Evolutionary conservation across 2,113 vertebrate species (phyloP), one percentile per base, ranked within the genome.

Genomic region (Xiphias gladius): DNA sequence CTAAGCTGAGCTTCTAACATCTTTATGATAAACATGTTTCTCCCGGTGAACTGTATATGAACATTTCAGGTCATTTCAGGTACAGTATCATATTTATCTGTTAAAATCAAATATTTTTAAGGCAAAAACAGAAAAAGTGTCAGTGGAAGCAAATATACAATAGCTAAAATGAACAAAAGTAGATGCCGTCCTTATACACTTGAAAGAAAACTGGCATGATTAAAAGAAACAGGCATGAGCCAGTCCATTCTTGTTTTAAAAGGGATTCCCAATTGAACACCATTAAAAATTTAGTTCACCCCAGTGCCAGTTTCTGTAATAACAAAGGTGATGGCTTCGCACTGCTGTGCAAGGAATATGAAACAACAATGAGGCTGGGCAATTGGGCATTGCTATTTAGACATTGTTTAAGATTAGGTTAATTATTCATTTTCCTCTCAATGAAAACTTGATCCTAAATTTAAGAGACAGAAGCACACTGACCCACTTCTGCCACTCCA

Each of bases 401-500:
- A 75, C 37, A 64, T 73, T 22, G 79, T 73, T 79, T 46, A 57
- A 77, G 62, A 73, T 91, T 82, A 86, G 72, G 91, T 94, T 43
- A 87, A 88, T 92, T 87, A 92, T 90, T 93, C 22, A 92, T 61
- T 79, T 82, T 86, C 70, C 57, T 83, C 39, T 14, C 43, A n/a
- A 12, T 84, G 58, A 77, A 82, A 86, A 85, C 43, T 70, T 48
- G 26, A 86, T 85, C 71, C 80, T 89, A 84, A 88, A 87, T 91
- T 76, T 52, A 77, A 58, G 54, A 63, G 73, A 68, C 35, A n/a
- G 76, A 82, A 59, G 17, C 61, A 83, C 41, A n/a, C 52, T 89
- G 93, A 94, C 92, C 88, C 73, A 93, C 76, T 90, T 94, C 85
- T 90, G 85, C 77, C 82, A 82, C 64, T 76, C 74, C 12, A 79